These are phyloP conservation scores for Myiagra hebetior DNA, from an alignment of 2,113 vertebrate species.

Conservation along the genomic window DNA sequence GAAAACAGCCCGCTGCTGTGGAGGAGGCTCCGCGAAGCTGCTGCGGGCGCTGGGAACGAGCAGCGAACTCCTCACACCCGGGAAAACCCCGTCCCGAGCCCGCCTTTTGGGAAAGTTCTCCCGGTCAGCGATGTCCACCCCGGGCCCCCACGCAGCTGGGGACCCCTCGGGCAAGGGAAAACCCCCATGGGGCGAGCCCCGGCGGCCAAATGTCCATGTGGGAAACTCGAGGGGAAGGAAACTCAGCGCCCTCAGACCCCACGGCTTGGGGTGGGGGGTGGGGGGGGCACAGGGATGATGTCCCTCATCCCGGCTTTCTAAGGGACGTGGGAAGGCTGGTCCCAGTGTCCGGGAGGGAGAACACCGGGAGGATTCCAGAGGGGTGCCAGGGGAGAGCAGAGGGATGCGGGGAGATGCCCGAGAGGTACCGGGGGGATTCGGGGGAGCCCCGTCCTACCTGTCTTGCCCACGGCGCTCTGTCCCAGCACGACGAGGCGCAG, in stretches of 20 bases:
- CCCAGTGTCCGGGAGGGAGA: neutral
- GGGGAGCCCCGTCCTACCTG: conserved; percentile 54
- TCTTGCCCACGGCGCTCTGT: conserved; percentile 74
- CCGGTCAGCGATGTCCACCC: fast-evolving
- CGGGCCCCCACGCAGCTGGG: fast-evolving
- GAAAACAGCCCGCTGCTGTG: neutral
- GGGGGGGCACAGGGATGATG: too few species aligned
- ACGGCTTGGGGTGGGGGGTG: too few species aligned
- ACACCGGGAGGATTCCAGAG: neutral
- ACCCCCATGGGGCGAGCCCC: neutral
- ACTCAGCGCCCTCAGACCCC: neutral
- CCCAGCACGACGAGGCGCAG: conserved; percentile 73
- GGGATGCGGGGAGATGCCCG: neutral
- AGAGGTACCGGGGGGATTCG: neutral
- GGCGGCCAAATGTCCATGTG: neutral
- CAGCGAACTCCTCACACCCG: neutral
- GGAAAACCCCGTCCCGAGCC: neutral
- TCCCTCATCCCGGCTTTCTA: neutral
- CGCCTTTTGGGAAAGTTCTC: neutral
- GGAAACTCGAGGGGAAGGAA: neutral
- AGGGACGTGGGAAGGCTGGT: too few species aligned
- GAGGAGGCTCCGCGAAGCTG: neutral
- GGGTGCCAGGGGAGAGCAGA: neutral
- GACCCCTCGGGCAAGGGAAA: neutral
- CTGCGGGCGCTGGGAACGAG: fast-evolving